Conservation (phyloP, 2,113 vertebrate species). For the Platichthys flesus region DNA sequence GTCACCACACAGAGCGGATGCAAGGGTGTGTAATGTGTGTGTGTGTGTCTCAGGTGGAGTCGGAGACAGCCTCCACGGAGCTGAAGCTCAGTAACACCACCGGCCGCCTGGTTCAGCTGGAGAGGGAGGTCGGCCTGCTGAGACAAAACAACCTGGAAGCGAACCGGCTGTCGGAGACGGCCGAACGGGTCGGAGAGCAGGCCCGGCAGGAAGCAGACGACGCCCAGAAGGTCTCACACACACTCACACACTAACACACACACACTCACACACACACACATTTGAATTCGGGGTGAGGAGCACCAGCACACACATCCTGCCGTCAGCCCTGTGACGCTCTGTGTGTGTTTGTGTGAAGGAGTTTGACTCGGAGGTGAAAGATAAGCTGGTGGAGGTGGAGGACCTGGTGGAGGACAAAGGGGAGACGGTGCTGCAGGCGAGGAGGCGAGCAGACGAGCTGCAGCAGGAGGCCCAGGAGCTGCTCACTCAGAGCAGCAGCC, state of each 20-base stretch:
- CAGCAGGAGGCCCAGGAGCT: constrained; percentile 90
- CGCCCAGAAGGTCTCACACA: constrained; percentile 82
- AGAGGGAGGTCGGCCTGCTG: constrained; percentile 86
- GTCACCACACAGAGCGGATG: background rate
- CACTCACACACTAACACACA: background rate
- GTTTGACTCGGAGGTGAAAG: constrained; percentile 84
- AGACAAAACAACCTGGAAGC: constrained; percentile 84
- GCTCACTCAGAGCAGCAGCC: constrained; percentile 87
- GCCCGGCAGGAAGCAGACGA: constrained; percentile 81
- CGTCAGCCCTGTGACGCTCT: background rate
- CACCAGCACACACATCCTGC: background rate
- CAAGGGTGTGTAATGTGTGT: background rate
- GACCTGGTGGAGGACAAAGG: constrained; percentile 87
- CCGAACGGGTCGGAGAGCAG: constrained; percentile 72
- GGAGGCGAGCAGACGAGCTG: constrained; percentile 85
- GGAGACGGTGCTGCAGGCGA: constrained; percentile 83
- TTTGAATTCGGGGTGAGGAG: background rate
- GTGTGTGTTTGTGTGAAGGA: constrained; percentile 75
- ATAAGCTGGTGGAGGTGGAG: constrained; percentile 83
- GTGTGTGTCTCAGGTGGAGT: constrained; percentile 85
- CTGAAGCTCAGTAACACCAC: constrained; percentile 89
- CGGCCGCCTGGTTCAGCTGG: constrained; percentile 85
- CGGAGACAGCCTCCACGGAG: constrained; percentile 89
- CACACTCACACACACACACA: background rate
- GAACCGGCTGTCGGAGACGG: constrained; percentile 66